Conservation (phyloP, 1,140 invertebrate species). For the Diorhabda sublineata region DNA sequence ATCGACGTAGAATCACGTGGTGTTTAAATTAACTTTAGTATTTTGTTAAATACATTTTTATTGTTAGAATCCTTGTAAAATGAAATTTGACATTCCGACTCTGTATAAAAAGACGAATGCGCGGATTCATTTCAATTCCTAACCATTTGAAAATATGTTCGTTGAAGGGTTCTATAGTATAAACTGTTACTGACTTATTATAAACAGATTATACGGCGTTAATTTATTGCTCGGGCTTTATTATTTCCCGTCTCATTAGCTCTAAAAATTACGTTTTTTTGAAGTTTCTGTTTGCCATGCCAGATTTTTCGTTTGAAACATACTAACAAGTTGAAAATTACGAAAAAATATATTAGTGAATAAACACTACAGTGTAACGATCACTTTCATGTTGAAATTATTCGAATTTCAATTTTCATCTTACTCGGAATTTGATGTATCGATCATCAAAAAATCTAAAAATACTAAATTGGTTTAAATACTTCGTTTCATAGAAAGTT, state of each 20-base stretch:
- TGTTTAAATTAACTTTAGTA: too few species aligned
- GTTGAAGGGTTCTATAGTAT: conserved; percentile 36
- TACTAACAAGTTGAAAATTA: too few species aligned
- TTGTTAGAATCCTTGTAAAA: too few species aligned
- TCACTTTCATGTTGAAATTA: neutral
- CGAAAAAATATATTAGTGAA: too few species aligned
- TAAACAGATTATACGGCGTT: conserved; percentile 39
- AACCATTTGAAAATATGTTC: conserved; percentile 20
- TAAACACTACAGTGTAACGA: too few species aligned
- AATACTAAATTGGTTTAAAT: too few species aligned
- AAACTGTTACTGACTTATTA: conserved; percentile 40
- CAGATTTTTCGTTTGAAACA: too few species aligned
- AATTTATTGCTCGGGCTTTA: conserved; percentile 39
- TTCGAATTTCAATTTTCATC: neutral
- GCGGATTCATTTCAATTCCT: conserved; percentile 24
- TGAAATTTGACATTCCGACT: neutral
- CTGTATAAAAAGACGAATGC: neutral
- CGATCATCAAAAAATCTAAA: too few species aligned
- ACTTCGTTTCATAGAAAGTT: too few species aligned
- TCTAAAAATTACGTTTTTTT: conserved; percentile 20
- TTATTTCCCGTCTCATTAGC: conserved; percentile 35
- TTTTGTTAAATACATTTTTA: too few species aligned
- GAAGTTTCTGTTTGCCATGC: conserved; percentile 3
- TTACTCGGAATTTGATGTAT: too few species aligned
- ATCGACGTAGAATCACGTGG: too few species aligned